Base-by-base conservation (phyloP, 1,140 invertebrate species). In the Matsumurasca onukii region DNA sequence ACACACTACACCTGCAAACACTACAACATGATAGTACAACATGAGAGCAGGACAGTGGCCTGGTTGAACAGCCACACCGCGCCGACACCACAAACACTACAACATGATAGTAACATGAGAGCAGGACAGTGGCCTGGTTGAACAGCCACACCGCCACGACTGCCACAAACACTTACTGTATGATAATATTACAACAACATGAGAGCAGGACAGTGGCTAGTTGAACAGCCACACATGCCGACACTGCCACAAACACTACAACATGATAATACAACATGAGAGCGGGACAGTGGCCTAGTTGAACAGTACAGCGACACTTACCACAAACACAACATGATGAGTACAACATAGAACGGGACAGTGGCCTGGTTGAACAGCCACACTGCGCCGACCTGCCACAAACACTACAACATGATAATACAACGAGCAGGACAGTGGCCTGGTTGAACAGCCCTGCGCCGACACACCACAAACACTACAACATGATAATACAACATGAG, bases 141-240 rank as follows among this genome's bases (percentile, higher is more conserved):
- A 66, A 98, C 89, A 52, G 95, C 90, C 75, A 94, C 91, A 77
- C 94, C 0, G 94, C 92, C 3, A 95, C 95, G 1, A 99, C 77
- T 0, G 95, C 93, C 31, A 99, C 97, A 99, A 57, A 99, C 80
- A 15, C 91, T 91, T 80, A 97, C 92, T n/a, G 95, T 95, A 80
- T 91, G 90, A 77, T 98, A 95, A 81, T 92, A 94, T 85, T 92
- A 79, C 62, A 85, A 84, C 83, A 98, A 95, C 86, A 98, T 92
- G 89, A 94, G 94, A 57, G 89, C 89, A 25, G 95, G 94, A 79
- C 94, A 90, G 75, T 90, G 85, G 2, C 97, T 65, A 99, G 81
- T 76, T 95, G 91, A 67, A 98, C 89, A 52, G 95, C 90, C 75
- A 94, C 91, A 77, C 94, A 97, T 0, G 94, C 92, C 5, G 95